phyloP scores from a whole-genome alignment of 2,888 invertebrate genomes.

The Euplagia quadripunctaria region DNA sequence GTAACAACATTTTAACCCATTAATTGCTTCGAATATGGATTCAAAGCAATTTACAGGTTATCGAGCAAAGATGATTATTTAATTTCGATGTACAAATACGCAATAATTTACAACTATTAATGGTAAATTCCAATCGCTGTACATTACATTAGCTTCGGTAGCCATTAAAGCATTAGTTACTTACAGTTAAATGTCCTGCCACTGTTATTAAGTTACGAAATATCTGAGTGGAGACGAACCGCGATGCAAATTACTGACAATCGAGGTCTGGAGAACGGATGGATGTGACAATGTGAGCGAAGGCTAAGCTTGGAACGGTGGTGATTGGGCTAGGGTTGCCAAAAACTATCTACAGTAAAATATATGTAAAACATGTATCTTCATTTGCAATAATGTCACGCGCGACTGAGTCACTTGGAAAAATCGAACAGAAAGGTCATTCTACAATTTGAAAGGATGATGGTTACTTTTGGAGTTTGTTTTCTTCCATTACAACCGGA shows the following conservation, averaged over 20 bases:
- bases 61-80: not conserved
- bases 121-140: slow-evolving; percentile 22
- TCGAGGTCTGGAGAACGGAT: slow-evolving; percentile 64
- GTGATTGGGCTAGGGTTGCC: slow-evolving; percentile 42
- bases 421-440: too few species aligned
- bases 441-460: too few species aligned
- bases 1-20: not conserved
- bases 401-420: too few species aligned
- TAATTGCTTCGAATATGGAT: not conserved
- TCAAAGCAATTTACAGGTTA: not conserved
- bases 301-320: slow-evolving; percentile 55
- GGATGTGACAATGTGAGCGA: slow-evolving; percentile 63
- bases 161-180: slow-evolving; percentile 34
- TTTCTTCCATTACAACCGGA: too few species aligned
- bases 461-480: too few species aligned
- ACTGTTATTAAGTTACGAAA: slow-evolving; percentile 49
- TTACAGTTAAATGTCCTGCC: slow-evolving; percentile 38
- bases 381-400: too few species aligned
- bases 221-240: slow-evolving; percentile 28
- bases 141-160: not conserved
- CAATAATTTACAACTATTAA: slow-evolving; percentile 2
- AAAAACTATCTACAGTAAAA: not conserved
- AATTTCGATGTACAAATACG: not conserved
- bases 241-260: slow-evolving; percentile 57
- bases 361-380: too few species aligned